Base-by-base conservation (phyloP, 1,140 invertebrate genomes). In the Drosophila seguyi region DNA sequence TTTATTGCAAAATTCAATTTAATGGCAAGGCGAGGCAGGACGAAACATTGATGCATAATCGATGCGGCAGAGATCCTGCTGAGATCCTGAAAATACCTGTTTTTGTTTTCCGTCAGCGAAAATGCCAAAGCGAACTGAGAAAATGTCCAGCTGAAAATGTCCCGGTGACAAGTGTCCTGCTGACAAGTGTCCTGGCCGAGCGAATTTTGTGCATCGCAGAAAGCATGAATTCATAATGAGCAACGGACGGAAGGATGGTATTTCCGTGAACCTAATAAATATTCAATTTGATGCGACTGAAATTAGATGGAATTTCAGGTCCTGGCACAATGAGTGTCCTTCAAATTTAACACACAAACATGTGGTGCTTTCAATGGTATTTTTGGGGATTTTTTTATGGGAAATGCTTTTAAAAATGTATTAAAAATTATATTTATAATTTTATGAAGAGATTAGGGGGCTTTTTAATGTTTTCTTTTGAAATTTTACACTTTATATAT, bases 171-270 rank as follows among this genome's bases (percentile, higher is more conserved):
- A 50, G 27, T 52, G 48, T 50, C n/a, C 48, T 7, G 50, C 13
- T 36, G 50, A 34, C 50, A 67, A 67, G 38, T 50, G 36, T 34
- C 34, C 61, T 41, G 27, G 22, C 22, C 34, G 4, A 13, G n/a
- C n/a, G n/a, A n/a, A 68, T 47, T 5, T 16, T 68, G 45, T 42
- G 44, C 52, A 55, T n/a, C 20, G 34, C 11, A 7, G 22, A 39
- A 27, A 14, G 57, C 62, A 62, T 66, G 62, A 61, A 66, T 66
- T 66, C 41, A n/a, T 66, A 62, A 66, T 66, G 62, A 52, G 14
- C n/a, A 50, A 27, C 29, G 27, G 20, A 31, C 18, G 20, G 29
- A 11, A 13, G 36, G 14, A 48, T 20, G 44, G 36, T 27, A 67
- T 66, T 66, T 31, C n/a, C 25, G 34, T 38, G n/a, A 50, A 50